Evolutionary conservation across 2,888 invertebrate genomes (phyloP).

Genomic region (Meiosimyza platycephala): DNA sequence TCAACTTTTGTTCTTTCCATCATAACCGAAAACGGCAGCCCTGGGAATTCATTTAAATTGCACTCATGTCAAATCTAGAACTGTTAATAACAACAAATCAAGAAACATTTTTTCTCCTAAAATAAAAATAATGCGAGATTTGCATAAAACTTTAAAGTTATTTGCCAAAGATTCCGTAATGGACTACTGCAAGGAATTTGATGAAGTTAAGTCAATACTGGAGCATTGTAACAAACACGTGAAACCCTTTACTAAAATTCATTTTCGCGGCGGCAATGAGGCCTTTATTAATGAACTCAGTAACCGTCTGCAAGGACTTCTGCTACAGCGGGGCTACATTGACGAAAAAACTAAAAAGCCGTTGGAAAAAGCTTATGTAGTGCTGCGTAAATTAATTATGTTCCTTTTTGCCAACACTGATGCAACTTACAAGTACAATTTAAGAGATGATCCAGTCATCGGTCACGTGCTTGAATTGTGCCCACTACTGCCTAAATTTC

Average conservation of each 20-base stretch:
- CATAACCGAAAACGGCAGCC: too few relatives aligned
- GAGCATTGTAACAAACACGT: constrained; percentile 55
- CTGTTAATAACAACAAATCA: too few relatives aligned
- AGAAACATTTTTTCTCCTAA: too few relatives aligned
- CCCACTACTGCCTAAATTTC: constrained; percentile 56
- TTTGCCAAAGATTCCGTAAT: constrained; percentile 50
- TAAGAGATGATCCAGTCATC: constrained; percentile 50
- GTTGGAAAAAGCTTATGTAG: constrained; percentile 36
- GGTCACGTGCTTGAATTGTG: constrained; percentile 55
- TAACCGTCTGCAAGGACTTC: constrained; percentile 47
- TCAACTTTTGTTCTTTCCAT: too few relatives aligned
- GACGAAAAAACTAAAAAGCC: constrained; percentile 45
- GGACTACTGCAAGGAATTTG: constrained; percentile 59
- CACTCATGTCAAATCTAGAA: too few relatives aligned
- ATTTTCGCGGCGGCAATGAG: constrained; percentile 58
- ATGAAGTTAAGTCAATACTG: constrained; percentile 54
- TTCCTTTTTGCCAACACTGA: constrained; percentile 59
- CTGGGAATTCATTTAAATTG: too few relatives aligned
- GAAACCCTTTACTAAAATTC: constrained; percentile 54
- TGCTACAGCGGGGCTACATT: constrained; percentile 46
- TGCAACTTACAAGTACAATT: constrained; percentile 54
- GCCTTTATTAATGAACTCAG: constrained; percentile 53
- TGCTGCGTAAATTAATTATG: constrained; percentile 56
- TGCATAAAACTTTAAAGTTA: constrained; percentile 51
- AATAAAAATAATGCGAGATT: constrained; percentile 50